Evolutionary conservation across 2,797 vertebrate genomes (phyloP).

Genomic region (Falco naumanni): DNA sequence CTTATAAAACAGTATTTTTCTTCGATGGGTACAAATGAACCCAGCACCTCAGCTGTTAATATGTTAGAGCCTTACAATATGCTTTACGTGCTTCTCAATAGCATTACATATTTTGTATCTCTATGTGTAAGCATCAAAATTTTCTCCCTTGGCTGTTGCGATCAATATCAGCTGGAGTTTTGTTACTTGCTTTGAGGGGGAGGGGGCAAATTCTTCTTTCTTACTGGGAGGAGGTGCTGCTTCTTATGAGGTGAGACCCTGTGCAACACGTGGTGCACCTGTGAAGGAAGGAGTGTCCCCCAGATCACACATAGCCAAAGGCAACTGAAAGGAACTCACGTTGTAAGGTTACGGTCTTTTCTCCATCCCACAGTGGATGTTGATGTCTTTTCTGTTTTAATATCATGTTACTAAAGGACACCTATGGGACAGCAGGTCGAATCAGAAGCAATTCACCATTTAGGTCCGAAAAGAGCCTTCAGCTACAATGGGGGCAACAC

Average conservation of each 20-base stretch:
- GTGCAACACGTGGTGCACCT: background rate
- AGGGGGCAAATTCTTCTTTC: background rate
- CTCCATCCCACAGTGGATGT: background rate
- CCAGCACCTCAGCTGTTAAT: background rate
- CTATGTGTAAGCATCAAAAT: background rate
- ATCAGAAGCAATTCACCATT: background rate
- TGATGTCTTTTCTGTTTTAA: background rate
- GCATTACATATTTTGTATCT: accelerated
- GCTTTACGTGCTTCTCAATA: background rate
- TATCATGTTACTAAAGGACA: background rate
- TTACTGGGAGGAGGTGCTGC: background rate
- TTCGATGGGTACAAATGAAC: background rate
- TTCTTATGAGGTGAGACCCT: background rate
- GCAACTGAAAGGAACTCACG: background rate
- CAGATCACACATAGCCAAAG: background rate
- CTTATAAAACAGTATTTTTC: background rate
- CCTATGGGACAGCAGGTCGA: background rate
- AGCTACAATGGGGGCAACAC: background rate
- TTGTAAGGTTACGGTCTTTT: background rate
- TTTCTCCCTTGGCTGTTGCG: background rate
- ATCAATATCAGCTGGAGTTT: background rate
- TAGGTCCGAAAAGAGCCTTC: background rate
- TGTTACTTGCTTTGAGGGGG: background rate
- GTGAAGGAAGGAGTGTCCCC: background rate
- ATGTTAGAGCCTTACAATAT: background rate